phyloP scores from a whole-genome alignment of 2,113 vertebrate genomes.

The Gila orcuttii region DNA sequence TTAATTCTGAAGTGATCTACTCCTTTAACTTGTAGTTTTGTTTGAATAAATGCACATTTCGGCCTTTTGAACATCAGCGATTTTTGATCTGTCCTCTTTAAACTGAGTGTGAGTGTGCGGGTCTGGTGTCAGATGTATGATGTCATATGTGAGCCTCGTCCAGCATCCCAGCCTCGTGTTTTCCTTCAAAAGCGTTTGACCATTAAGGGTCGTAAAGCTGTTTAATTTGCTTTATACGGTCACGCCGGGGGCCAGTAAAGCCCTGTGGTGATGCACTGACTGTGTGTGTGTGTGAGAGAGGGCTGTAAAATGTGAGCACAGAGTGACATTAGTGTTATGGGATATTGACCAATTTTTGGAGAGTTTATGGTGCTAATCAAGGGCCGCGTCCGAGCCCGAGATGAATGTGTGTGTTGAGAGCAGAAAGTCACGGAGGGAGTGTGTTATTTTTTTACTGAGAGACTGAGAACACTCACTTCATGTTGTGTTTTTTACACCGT shows the following conservation, averaged over 20 bases:
- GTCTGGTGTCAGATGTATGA: background rate
- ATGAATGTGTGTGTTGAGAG: slow-evolving; percentile 52
- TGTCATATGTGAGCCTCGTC: background rate
- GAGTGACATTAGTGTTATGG: slow-evolving; percentile 77
- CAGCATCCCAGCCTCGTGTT: background rate
- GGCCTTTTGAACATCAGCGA: background rate
- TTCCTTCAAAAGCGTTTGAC: slow-evolving; percentile 21
- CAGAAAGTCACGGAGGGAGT: background rate
- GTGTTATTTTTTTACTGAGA: slow-evolving; percentile 20
- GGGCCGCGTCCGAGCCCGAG: slow-evolving; percentile 65
- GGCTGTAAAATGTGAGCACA: slow-evolving; percentile 59
- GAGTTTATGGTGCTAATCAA: slow-evolving; percentile 78
- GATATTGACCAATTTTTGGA: slow-evolving; percentile 75
- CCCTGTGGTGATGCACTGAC: slow-evolving; percentile 4
- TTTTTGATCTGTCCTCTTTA: background rate
- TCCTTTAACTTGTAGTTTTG: background rate
- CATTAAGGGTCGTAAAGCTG: slow-evolving; percentile 31
- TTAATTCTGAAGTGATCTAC: no score
- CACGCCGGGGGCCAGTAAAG: background rate
- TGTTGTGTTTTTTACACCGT: background rate
- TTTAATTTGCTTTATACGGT: slow-evolving; percentile 17
- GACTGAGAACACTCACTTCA: background rate
- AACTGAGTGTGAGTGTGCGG: background rate
- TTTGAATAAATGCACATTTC: background rate
- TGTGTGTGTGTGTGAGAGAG: background rate